A percentile compares a stretch with the other conserved stretches of the same genome.
These are phyloP conservation scores for Cyprinus carpio DNA, from an alignment of 2,113 vertebrate genomes.

Conservation along the genomic window DNA sequence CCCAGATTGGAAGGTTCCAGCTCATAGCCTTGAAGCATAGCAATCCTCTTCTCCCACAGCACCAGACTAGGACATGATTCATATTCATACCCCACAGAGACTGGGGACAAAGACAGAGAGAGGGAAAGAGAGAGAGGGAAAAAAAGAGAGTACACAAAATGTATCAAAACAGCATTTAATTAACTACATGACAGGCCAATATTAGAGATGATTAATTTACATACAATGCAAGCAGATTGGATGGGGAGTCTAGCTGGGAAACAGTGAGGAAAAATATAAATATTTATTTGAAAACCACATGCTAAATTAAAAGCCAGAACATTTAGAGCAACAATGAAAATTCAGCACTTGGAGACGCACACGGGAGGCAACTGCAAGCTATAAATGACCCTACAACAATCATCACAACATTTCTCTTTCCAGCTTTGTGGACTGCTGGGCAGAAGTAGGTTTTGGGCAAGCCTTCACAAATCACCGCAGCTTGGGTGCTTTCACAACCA, in stretches of 20 bases:
- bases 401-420: conserved; percentile 11
- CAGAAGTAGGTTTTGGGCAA: conserved; percentile 25
- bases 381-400: background rate
- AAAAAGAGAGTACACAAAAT: conserved; percentile 27
- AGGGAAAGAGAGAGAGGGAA: background rate
- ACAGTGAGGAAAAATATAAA: background rate
- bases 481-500: conserved; percentile 27
- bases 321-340: background rate
- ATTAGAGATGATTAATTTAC: conserved; percentile 46
- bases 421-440: background rate
- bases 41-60: conserved; percentile 96
- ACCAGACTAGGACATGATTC: conserved; percentile 95
- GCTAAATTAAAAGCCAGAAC: background rate
- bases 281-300: conserved; percentile 30
- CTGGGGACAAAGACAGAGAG: conserved; percentile 57
- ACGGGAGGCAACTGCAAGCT: background rate
- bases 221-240: conserved; percentile 38
- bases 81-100: conserved; percentile 98
- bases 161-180: conserved; percentile 44
- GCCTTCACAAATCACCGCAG: conserved; percentile 13
- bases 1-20: conserved; percentile 94
- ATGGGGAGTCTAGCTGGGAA: conserved; percentile 19
- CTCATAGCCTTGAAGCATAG: conserved; percentile 91
- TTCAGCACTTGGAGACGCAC: background rate
- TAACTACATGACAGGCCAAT: conserved; percentile 38